Conservation (phyloP, 2,113 vertebrate genomes). For the Mesembrinibis cayennensis region DNA sequence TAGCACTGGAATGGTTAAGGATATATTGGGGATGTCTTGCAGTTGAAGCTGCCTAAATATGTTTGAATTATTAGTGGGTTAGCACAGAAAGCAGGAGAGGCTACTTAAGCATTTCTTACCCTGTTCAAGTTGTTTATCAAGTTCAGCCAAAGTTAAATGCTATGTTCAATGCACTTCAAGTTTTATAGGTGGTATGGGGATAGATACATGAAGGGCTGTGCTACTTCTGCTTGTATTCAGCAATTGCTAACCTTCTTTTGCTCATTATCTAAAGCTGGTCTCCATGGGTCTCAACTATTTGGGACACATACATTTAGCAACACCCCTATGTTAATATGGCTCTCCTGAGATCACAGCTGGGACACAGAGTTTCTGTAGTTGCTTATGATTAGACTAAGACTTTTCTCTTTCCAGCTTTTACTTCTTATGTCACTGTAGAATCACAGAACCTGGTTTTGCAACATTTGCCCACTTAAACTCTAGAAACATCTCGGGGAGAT, state of each 20-base stretch:
- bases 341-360: conserved; percentile 47
- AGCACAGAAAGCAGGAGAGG: neutral
- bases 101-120: conserved; percentile 2
- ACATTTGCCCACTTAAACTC: neutral
- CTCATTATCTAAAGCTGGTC: conserved; percentile 17
- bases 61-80: neutral
- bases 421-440: neutral
- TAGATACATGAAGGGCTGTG: conserved; percentile 23
- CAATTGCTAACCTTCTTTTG: neutral
- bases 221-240: conserved; percentile 2
- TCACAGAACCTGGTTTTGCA: neutral
- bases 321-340: neutral
- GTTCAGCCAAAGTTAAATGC: conserved; percentile 65
- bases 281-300: conserved; percentile 13
- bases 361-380: conserved; percentile 24
- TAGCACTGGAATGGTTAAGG: neutral
- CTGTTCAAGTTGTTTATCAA: conserved; percentile 20
- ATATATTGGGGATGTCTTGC: neutral
- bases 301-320: conserved; percentile 38
- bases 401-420: neutral
- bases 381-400: neutral
- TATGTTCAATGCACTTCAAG: conserved; percentile 9
- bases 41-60: neutral
- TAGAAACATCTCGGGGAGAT: neutral
- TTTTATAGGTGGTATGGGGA: conserved; percentile 58